Base-by-base conservation (phyloP, 2,888 invertebrate species). In the Adelphocoris suturalis region DNA sequence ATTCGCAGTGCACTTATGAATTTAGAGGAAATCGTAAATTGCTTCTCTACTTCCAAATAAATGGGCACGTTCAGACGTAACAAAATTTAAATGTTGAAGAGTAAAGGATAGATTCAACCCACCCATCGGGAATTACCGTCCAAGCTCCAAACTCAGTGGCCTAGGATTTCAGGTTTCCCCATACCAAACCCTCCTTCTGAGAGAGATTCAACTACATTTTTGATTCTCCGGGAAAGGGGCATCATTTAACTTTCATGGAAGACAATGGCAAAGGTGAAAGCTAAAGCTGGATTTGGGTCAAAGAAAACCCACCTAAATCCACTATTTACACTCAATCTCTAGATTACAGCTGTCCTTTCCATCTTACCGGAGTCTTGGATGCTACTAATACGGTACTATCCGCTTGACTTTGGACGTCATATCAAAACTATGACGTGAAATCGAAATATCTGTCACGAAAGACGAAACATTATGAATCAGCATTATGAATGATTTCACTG, bases 321-420 rank as follows among this genome's bases (percentile, higher is more conserved):
- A 85, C 57, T 85, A 85, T 85, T 85, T 85, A 85, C 27, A 85
- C 61, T 57, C 85, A 85, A 85, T 85, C 85, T 85, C 61, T 28
- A 85, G 85, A 85, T 85, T 85, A 85, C 82, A 46, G 82, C 68
- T 68, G 68, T 68, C 68, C 12, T 52, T 52, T 52, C 68, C 68
- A 12, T 1, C 23, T 68, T 68, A 4, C 57, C n/a, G 57, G n/a
- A 16, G 57, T 57, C 57, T 57, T 19, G 23, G 27, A 23, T 19
- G 68, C 19, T 68, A 0, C 68, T 0, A 13, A 19, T 23, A 3
- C 7, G 4, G 68, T 23, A 23, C 5, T n/a, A 57, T 16, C 0
- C 57, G n/a, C 19, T n/a, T 52, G 57, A 57, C 5, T 57, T n/a
- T 0, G n/a, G 16, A 57, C 57, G 57, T 57, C n/a, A 57, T n/a